Evolutionary conservation across 1,140 invertebrate genomes (phyloP), one percentile per base, ranked within the genome.

Genomic region (Cyclina sinensis): DNA sequence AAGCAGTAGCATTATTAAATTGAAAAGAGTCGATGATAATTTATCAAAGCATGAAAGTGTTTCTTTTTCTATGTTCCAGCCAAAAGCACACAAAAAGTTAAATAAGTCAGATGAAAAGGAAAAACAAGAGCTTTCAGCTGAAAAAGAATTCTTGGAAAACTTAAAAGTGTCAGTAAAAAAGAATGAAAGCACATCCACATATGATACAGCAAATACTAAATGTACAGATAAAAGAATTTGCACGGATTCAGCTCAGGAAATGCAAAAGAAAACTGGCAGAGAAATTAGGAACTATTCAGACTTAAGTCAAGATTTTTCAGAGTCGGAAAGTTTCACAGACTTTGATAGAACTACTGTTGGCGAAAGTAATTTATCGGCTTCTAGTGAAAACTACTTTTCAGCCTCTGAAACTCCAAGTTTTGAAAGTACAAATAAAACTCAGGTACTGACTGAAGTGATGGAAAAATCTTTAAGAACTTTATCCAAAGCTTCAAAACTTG

Each of bases 361-460:
- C 37, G 65, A 70, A 70, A 35, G 37, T 30, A 27, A 70, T 18
- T 70, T 37, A 14, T 18, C 65, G 37, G 65, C 65, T 2, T 18
- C 30, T 2, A 70, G 35, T 70, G 65, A 70, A 70, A 70, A 70
- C 14, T 37, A 70, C 21, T 70, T 70, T 21, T 27, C 65, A 70
- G 65, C 65, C 3, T 70, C 65, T 27, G 65, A 21, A 70, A 3
- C 37, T 35, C 27, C 65, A 37, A 37, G 32, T 70, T 27, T 37
- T 70, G 27, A 35, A 37, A 30, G 5, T 37, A 5, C 65, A 14
- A 37, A 0, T 70, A 32, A 70, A 70, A 70, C 30, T 27, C 35
- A 12, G 14, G 16, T 12, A 37, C 30, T 18, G 14, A 37, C 24
- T 37, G 32, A 39, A 39, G 14, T 37, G 32, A 70, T 37, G 1